phyloP scores from a whole-genome alignment of 2,797 vertebrate species.

The Ammospiza maritima region DNA sequence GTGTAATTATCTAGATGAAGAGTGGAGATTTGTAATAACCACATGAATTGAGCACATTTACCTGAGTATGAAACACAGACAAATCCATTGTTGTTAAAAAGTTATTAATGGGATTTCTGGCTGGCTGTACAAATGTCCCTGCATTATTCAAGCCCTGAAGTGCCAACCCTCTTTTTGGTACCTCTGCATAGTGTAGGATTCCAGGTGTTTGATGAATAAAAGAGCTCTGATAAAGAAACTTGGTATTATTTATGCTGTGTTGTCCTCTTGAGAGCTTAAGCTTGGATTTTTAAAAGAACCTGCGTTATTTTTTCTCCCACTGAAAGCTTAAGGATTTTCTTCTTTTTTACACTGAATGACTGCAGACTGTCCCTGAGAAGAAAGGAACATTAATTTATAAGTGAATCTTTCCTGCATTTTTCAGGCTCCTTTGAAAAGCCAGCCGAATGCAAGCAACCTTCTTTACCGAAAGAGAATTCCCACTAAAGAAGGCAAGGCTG shows the following conservation, averaged over 20 bases:
- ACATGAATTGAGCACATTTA: not conserved
- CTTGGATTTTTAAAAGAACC: conserved; percentile 19
- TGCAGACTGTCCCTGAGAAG: not conserved
- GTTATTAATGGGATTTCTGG: not conserved
- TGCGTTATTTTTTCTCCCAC: not conserved
- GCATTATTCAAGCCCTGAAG: not conserved
- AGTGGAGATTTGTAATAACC: not conserved
- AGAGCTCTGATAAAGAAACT: not conserved
- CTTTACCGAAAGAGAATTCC: not conserved
- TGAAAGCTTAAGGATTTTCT: conserved; percentile 13
- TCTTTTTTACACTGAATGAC: conserved; percentile 14
- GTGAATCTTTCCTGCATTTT: not conserved
- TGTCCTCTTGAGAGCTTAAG: not conserved
- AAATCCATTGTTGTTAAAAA: not conserved
- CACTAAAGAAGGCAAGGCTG: not conserved
- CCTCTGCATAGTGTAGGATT: not conserved
- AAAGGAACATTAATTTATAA: not conserved
- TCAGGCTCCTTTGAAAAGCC: conserved; percentile 18
- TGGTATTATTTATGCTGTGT: not conserved
- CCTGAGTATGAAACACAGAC: not conserved
- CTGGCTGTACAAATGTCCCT: not conserved
- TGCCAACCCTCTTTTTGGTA: not conserved
- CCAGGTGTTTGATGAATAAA: not conserved
- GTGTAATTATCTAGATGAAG: not conserved
- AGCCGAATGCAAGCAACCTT: not conserved